Evolutionary conservation across 92 coral and sea anemone species (phyloP), one percentile per base, ranked within the genome.

Genomic region (Zoanthus sansibaricus): DNA sequence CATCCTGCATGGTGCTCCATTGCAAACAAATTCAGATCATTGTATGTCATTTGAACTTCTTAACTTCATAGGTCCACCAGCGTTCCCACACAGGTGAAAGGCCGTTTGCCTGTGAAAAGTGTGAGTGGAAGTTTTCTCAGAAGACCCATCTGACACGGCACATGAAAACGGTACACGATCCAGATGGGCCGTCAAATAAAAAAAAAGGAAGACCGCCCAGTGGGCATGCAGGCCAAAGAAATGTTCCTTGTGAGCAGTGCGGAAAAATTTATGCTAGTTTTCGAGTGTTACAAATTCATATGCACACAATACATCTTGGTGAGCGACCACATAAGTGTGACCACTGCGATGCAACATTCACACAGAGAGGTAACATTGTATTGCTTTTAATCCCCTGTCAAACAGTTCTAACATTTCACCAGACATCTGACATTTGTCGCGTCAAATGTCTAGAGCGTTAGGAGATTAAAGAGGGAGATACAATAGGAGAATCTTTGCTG

Each of bases 61-160:
- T 48, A 13, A 48, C 87, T 20, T 75, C 14, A 9, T 82, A 94
- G 98, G 88, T 92, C n/a, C 98, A 94, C 72, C 78, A 78, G 67
- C 90, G 98, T 59, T 82, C 96, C 13, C 98, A 94, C 84, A 94
- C 98, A 0, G 98, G 98, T 0, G 96, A 94, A 56, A 90, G 94
- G 15, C 98, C 98, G 4, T 94, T 64, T 54, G 88, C 90, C 45
- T 94, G 98, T 72, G 92, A 94, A 7, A 70, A 93, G 17, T 94
- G 98, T 55, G 85, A 78, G 1, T 93, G 98, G 95, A 93, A 91
- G 42, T 94, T 94, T 75, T 91, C 96, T 45, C 98, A 94, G 67
- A 94, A 94, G 55, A 88, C 95, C 8, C 98, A 94, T 61, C 92
- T 94, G 18, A 86, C 76, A 48, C 90, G 98, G 6, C 98, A 94